Evolutionary conservation across 2,113 vertebrate genomes (phyloP), one percentile per base, ranked within the genome.

Genomic region (Ageneiosus marmoratus): DNA sequence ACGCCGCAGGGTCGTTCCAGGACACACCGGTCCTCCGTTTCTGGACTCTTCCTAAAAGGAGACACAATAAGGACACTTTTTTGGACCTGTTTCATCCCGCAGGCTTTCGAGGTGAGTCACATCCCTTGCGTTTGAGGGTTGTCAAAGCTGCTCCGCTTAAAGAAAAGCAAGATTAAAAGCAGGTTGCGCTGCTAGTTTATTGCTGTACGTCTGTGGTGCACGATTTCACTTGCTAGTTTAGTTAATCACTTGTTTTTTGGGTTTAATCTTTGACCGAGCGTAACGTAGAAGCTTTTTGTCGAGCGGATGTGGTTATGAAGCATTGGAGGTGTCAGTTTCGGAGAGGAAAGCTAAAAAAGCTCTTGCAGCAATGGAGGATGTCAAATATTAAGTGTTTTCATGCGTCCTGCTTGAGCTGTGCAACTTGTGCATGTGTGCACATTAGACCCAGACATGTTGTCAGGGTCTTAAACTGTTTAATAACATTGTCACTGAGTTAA

Each of bases 1-100:
- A 85, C 88, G 89, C 90, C 83, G 82, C 82, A 81, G 90, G 93
- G 92, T 94, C 92, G 93, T 90, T 89, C 86, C 91, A 91, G 93
- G 92, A 89, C 91, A 90, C 88, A 11, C 85, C 83, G 86, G 87
- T 65, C 88, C 89, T 85, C 34, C 37, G 37, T 37, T 29, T 89
- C 88, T 16, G 63, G 62, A 83, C 41, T 63, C 62, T 20, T 41
- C 27, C 2, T 9, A 4, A 10, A 4, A 7, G 3, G 44, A 15
- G 2, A 16, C 29, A 55, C 56, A 60, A 48, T 18, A 63, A 18
- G 77, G 41, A 9, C 41, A 75, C 46, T 41, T 22, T 53, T 46
- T 12, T 11, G 51, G 50, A 55, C 12, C 15, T 70, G n/a, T 70
- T 56, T 56, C 3, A 22, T 34, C n/a, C 29, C 18, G 11, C 80